Evolutionary conservation across 2,797 vertebrate species (phyloP), one percentile per base, ranked within the genome.

Genomic region (Coilia nasus): DNA sequence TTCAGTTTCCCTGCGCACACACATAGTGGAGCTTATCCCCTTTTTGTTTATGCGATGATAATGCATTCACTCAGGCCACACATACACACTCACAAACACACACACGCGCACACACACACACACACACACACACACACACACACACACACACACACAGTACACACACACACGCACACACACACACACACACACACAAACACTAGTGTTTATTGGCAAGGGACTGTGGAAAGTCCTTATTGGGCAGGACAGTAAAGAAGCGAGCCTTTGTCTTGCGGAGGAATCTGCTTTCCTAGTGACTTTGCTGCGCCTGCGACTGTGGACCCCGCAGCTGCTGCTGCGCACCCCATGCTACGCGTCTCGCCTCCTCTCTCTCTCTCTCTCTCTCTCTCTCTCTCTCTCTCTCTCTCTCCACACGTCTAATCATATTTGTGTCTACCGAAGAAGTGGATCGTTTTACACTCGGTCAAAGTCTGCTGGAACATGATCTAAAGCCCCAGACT

Each of bases 381-480:
- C 46, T 47, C 46, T 47, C 46, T 47, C 46, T 47, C 46, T 47
- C 46, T 47, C 50, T 54, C 50, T 9, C 7, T 9, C 50, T 54
- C 50, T 54, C 50, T 54, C 31, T 75, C 21, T 12, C 85, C 23
- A 71, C 28, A 41, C 28, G 81, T 84, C 62, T 71, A 46, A 62
- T 82, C 67, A 80, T 62, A 84, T 82, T 81, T 81, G 47, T 59
- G 71, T 71, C 31, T 67, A 50, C 60, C 31, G 28, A 47, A 57
- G 83, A 31, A 80, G 25, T 17, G 44, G 85, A 64, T 81, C 82
- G 11, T 84, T 83, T 78, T 83, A 82, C 71, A 85, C 41, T 50
- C 23, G 35, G 75, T 85, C 59, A 46, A 86, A 82, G 71, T 67
- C 83, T 50, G 25, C 56, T 84, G 83, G 59, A 83, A 64, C n/a